These are phyloP conservation scores for Kryptolebias ocellatus DNA, from an alignment of 2,797 vertebrate genomes.

Conservation along the genomic window DNA sequence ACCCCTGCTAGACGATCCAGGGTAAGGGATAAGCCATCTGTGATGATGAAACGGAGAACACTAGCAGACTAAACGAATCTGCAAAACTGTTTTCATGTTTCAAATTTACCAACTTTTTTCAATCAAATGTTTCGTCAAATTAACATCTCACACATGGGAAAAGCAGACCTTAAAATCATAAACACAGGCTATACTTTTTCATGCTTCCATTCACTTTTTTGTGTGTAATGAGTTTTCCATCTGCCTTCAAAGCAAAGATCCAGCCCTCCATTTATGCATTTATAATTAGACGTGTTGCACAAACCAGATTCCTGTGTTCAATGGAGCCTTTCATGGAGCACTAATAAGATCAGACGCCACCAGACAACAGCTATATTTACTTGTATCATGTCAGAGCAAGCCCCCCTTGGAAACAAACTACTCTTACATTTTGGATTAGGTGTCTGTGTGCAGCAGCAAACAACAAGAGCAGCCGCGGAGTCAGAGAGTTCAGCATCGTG, in stretches of 20 bases:
- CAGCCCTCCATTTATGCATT: conserved; percentile 67
- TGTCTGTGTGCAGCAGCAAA: conserved; percentile 64
- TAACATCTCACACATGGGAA: conserved; percentile 14
- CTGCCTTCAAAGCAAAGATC: conserved; percentile 55
- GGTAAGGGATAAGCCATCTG: conserved; percentile 70
- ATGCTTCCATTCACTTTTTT: conserved; percentile 38
- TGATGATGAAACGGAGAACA: conserved; percentile 59
- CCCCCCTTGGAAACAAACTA: conserved; percentile 64
- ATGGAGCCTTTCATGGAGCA: conserved; percentile 71
- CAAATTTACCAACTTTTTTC: conserved; percentile 7
- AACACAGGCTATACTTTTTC: conserved; percentile 20
- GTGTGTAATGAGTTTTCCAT: conserved; percentile 54
- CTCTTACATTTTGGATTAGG: conserved; percentile 62
- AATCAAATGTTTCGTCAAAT: conserved; percentile 13
- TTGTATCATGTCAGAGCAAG: conserved; percentile 72
- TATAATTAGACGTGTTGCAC: conserved; percentile 74
- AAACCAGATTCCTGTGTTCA: conserved; percentile 74
- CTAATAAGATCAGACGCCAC: conserved; percentile 65
- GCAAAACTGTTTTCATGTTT: conserved; percentile 10
- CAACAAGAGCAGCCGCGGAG: conserved; percentile 57
- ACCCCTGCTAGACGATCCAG: conserved; percentile 63
- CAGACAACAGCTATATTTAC: conserved; percentile 77
- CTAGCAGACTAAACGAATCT: conserved; percentile 38
- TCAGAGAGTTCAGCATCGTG: conserved; percentile 57
- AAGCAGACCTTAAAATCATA: conserved; percentile 9